These are phyloP conservation scores for Catharus minimus DNA, from an alignment of 2,113 vertebrate genomes.

Conservation along the genomic window DNA sequence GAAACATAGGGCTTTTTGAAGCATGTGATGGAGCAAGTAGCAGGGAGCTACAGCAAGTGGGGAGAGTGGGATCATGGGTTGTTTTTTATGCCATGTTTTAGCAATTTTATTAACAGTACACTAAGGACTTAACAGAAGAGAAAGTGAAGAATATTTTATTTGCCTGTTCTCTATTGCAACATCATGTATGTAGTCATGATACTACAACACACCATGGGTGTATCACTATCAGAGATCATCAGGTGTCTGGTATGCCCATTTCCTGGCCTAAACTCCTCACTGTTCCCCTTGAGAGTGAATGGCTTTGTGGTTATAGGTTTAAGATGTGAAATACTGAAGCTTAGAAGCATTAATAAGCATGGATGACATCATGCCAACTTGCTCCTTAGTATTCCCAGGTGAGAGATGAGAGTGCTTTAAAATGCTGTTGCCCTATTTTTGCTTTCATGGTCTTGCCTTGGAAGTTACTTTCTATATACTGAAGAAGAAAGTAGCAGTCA, in stretches of 20 bases:
- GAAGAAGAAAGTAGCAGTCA: not conserved
- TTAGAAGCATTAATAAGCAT: not conserved
- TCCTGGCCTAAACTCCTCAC: not conserved
- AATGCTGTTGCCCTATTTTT: not conserved
- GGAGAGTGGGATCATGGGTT: not conserved
- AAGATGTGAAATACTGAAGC: not conserved
- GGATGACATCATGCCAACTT: not conserved
- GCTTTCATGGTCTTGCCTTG: not conserved
- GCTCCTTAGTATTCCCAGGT: not conserved
- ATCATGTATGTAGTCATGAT: rapidly evolving
- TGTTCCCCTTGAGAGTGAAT: not conserved
- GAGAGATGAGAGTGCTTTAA: not conserved
- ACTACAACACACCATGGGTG: too few species aligned
- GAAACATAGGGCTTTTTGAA: not conserved
- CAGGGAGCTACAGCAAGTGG: not conserved
- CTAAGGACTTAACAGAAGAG: not conserved
- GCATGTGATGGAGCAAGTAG: not conserved
- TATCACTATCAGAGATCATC: not conserved
- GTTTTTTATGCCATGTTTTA: not conserved
- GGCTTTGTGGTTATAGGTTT: not conserved
- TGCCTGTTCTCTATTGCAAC: not conserved
- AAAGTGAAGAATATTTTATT: not conserved
- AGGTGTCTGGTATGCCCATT: not conserved
- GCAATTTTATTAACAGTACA: not conserved
- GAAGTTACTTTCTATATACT: not conserved